Conservation (phyloP, 2,113 vertebrate genomes). For the Prochilodus magdalenae region DNA sequence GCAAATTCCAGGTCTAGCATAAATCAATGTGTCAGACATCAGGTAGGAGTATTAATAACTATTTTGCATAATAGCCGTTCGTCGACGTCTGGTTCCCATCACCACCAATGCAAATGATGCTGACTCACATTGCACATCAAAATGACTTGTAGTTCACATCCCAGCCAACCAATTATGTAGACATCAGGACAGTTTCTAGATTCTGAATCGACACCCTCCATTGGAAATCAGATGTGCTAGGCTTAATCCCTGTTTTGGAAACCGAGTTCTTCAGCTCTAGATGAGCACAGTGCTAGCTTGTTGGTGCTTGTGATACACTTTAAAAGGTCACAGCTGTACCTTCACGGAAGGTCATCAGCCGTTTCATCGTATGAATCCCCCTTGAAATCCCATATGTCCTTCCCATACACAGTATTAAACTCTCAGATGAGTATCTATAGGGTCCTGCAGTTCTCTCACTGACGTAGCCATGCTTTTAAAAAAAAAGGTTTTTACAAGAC, state of each 20-base stretch:
- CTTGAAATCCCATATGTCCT: background rate
- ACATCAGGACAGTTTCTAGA: background rate
- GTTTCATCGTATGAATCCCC: background rate
- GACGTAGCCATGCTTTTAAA: conserved; percentile 32
- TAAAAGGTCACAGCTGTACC: background rate
- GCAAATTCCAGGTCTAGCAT: too few relatives aligned
- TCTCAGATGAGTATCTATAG: conserved; percentile 17
- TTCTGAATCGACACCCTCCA: background rate
- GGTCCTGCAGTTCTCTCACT: background rate
- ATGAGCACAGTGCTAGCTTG: conserved; percentile 16
- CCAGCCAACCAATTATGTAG: too few relatives aligned
- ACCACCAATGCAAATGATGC: too few relatives aligned
- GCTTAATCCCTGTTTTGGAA: background rate
- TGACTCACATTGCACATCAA: too few relatives aligned
- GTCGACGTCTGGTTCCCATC: too few relatives aligned
- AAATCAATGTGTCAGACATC: too few relatives aligned
- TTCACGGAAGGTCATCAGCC: background rate
- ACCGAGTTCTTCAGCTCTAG: background rate
- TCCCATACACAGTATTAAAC: conserved; percentile 19
- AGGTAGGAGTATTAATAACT: too few relatives aligned
- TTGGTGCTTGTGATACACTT: conserved; percentile 44
- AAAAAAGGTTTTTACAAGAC: background rate
- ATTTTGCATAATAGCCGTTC: too few relatives aligned
- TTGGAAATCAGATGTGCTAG: background rate
- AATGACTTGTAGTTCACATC: too few relatives aligned